These are phyloP conservation scores for Arge pagana DNA, from an alignment of 2,888 invertebrate species.

Conservation along the genomic window DNA sequence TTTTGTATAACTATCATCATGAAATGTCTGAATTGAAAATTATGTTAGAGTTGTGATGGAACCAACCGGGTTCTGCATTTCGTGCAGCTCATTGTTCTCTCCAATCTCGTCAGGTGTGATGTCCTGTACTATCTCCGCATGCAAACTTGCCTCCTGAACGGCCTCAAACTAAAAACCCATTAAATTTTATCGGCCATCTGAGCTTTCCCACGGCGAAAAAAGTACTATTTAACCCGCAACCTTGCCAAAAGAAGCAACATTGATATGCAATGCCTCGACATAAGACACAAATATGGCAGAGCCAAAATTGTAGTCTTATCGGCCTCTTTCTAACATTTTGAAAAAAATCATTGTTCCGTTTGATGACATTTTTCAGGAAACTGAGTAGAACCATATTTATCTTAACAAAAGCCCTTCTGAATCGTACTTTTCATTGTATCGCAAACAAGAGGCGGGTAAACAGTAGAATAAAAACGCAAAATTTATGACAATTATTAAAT, in stretches of 20 bases:
- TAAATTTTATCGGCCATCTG: conserved; percentile 33
- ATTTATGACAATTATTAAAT: no score
- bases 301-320: no score
- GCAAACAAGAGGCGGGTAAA: no score
- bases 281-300: neutral
- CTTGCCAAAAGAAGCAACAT: conserved; percentile 18
- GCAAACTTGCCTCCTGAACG: conserved; percentile 55
- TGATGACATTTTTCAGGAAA: no score
- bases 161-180: conserved; percentile 55
- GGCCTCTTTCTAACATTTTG: no score
- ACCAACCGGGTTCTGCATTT: conserved; percentile 55
- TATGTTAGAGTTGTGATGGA: conserved; percentile 40
- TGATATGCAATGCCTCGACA: conserved; percentile 5
- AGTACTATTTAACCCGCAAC: conserved; percentile 13
- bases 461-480: no score
- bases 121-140: conserved; percentile 51
- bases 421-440: no score
- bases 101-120: conserved; percentile 45
- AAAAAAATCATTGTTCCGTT: no score
- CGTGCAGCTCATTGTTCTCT: conserved; percentile 53
- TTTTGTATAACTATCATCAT: neutral
- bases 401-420: no score
- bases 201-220: conserved; percentile 14
- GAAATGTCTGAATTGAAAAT: neutral
- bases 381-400: no score